Evolutionary conservation across 2,888 invertebrate species (phyloP).

Genomic region (Thelaira solivaga): DNA sequence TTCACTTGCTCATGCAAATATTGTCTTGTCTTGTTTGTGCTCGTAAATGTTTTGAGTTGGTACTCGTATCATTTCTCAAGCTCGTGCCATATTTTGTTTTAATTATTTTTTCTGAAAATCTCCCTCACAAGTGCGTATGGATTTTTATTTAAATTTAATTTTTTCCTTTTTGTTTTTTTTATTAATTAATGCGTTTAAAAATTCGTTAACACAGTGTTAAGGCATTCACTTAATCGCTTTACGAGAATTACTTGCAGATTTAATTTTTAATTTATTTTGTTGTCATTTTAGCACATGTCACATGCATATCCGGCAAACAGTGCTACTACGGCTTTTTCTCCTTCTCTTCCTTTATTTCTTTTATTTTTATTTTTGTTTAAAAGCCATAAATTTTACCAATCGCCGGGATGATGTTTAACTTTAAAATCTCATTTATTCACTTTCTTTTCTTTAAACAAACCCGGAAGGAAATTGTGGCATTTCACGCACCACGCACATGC

Average conservation of each 20-base stretch:
- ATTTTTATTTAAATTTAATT: slow-evolving; percentile 9
- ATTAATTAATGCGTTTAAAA: slow-evolving; percentile 56
- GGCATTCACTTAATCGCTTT: slow-evolving; percentile 32
- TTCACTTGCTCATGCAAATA: neutral
- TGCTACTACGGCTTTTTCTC: slow-evolving; percentile 16
- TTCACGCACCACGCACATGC: slow-evolving; percentile 12
- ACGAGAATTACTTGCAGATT: slow-evolving; percentile 21
- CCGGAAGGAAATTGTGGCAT: slow-evolving; percentile 22
- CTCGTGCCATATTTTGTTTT: too few species aligned
- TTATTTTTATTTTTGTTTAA: too few species aligned
- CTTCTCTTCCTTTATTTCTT: too few species aligned
- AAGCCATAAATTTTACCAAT: slow-evolving; percentile 54
- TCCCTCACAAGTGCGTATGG: slow-evolving; percentile 1
- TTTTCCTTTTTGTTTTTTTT: slow-evolving; percentile 14
- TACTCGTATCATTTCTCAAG: slow-evolving; percentile 12
- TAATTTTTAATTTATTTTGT: slow-evolving; percentile 4
- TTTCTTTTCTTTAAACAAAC: slow-evolving; percentile 50
- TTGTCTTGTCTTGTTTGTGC: neutral
- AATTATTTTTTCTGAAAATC: neutral
- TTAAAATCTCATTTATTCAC: slow-evolving; percentile 50
- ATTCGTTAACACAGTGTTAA: slow-evolving; percentile 54
- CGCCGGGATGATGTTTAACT: slow-evolving; percentile 6
- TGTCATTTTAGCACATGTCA: slow-evolving; percentile 62
- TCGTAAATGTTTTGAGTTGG: neutral
- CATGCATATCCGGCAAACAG: slow-evolving; percentile 56